Percentiles rank a stretch among this genome's conserved stretches.
These are phyloP conservation scores for Phrynocephalus vlangalii DNA, from an alignment of 2,797 vertebrate species.

Conservation along the genomic window DNA sequence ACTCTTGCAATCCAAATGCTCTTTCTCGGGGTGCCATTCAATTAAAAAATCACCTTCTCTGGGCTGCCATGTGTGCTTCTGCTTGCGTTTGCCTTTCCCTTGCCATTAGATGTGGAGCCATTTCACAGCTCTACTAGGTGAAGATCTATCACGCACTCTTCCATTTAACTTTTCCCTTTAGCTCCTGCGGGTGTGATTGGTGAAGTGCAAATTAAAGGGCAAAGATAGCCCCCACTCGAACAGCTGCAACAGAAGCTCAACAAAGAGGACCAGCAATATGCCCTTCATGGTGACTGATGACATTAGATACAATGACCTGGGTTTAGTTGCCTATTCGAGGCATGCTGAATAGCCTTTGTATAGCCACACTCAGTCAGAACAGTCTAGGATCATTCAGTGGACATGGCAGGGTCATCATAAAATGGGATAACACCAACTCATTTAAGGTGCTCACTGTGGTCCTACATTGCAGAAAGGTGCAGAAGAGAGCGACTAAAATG, in stretches of 20 bases:
- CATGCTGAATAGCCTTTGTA: not conserved
- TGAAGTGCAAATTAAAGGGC: conserved; percentile 10
- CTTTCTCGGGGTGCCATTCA: conserved; percentile 58
- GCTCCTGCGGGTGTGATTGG: conserved; percentile 23
- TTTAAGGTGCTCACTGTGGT: not conserved
- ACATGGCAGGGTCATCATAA: not conserved
- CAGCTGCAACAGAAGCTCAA: not conserved
- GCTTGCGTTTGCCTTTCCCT: conserved; percentile 43
- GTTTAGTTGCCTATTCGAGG: not conserved
- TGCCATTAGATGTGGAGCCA: conserved; percentile 46
- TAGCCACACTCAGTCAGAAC: not conserved
- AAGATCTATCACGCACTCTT: conserved; percentile 37
- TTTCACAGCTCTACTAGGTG: conserved; percentile 51
- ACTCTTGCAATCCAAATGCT: conserved; percentile 56
- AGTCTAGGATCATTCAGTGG: too few species aligned
- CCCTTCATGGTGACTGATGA: not conserved
- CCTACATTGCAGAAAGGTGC: too few species aligned
- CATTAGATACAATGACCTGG: not conserved
- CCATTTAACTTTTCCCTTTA: conserved; percentile 5
- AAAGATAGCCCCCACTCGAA: not conserved
- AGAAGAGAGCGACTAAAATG: too few species aligned
- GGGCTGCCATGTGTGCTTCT: conserved; percentile 37
- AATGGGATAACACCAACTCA: not conserved
- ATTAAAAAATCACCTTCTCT: conserved; percentile 60
- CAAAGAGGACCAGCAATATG: not conserved